Conservation (phyloP, 2,888 invertebrate species). For the Xestoiulus laeticollis region DNA sequence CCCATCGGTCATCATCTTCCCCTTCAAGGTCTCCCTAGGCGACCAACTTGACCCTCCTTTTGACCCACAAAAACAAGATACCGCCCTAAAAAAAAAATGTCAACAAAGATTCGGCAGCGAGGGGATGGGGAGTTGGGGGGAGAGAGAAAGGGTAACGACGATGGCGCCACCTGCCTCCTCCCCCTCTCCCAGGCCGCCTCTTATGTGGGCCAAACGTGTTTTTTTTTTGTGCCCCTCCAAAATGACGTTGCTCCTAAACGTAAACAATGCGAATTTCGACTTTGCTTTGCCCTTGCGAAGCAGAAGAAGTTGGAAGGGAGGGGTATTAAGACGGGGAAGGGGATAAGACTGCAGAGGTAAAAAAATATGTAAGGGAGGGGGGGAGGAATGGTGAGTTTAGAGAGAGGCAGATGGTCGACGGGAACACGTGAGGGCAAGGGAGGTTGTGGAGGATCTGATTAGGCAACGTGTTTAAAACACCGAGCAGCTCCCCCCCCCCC, state of each 20-base stretch:
- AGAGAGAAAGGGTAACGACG: background rate
- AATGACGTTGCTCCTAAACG: slow-evolving; percentile 9
- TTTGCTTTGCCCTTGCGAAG: slow-evolving; percentile 26
- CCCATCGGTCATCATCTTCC: background rate
- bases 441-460: background rate
- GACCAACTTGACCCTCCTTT: slow-evolving; percentile 17
- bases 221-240: background rate
- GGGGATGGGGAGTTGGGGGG: too few relatives aligned
- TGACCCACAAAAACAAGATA: slow-evolving; percentile 17
- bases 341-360: background rate
- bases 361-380: background rate
- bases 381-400: too few relatives aligned
- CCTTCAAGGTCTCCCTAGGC: background rate
- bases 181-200: background rate
- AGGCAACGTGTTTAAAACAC: background rate
- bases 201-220: slow-evolving; percentile 26
- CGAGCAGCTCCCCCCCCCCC: background rate
- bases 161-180: background rate
- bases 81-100: slow-evolving; percentile 11
- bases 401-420: background rate
- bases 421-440: background rate
- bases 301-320: background rate
- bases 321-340: slow-evolving; percentile 18
- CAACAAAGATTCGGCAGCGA: slow-evolving; percentile 16
- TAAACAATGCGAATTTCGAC: slow-evolving; percentile 12